Evolutionary conservation across 2,797 vertebrate genomes (phyloP).

Genomic region (Clarias laeviceps): DNA sequence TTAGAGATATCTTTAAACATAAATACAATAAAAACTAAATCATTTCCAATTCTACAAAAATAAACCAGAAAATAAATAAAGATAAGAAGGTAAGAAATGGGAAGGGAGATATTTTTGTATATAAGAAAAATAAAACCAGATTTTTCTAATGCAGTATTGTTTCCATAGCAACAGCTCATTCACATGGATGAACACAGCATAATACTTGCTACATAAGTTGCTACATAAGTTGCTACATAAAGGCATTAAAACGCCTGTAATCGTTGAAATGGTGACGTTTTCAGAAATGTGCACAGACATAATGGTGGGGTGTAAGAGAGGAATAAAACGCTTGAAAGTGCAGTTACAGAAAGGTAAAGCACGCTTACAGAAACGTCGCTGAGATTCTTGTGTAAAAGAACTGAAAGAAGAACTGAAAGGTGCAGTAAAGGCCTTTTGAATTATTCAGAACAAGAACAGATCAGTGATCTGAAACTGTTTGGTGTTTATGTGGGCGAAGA

Average conservation of each 20-base stretch:
- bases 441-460: background rate
- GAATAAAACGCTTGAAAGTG: background rate
- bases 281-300: background rate
- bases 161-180: background rate
- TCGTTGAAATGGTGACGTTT: background rate
- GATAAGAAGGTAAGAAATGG: background rate
- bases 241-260: background rate
- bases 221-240: background rate
- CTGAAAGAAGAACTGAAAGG: background rate
- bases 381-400: background rate
- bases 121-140: background rate
- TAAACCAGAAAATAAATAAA: no score
- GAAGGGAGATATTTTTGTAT: background rate
- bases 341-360: background rate
- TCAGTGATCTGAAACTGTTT: background rate
- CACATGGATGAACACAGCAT: background rate
- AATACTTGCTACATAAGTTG: no score
- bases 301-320: background rate
- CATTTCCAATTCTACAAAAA: no score
- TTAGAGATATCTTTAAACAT: no score
- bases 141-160: background rate
- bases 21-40: no score
- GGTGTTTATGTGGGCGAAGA: background rate
- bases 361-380: background rate
- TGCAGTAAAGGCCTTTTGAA: background rate